Percentiles rank a stretch among this genome's conserved stretches.
phyloP scores from a whole-genome alignment of 2,888 invertebrate species.

The Dyspetes luteomarginatus region DNA sequence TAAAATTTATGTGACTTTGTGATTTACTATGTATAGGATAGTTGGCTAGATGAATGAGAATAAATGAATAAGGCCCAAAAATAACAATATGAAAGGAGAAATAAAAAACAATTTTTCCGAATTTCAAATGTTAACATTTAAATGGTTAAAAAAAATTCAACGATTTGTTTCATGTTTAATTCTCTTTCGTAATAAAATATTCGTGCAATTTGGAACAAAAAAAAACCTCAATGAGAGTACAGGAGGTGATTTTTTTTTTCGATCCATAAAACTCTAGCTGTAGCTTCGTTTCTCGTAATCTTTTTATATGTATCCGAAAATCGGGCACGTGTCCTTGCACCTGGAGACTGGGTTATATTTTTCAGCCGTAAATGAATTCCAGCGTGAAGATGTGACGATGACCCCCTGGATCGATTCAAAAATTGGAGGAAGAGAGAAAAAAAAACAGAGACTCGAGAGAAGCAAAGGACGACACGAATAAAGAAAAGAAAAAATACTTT shows the following conservation, averaged over 20 bases:
- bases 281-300: not conserved
- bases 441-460: not conserved
- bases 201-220: too few relatives aligned
- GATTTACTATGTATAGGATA: not conserved
- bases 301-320: not conserved
- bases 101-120: not conserved
- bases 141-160: too few relatives aligned
- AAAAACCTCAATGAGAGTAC: too few relatives aligned
- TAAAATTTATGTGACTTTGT: not conserved
- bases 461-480: not conserved
- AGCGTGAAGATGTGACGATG: slow-evolving; percentile 13
- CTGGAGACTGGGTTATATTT: slow-evolving; percentile 11
- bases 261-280: too few relatives aligned
- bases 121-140: too few relatives aligned
- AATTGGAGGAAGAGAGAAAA: slow-evolving; percentile 3
- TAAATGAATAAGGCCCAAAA: not conserved
- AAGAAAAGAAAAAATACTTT: slow-evolving; percentile 19
- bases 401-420: slow-evolving; percentile 15
- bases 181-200: too few relatives aligned
- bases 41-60: too few relatives aligned
- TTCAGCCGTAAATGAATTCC: slow-evolving; percentile 33
- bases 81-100: not conserved
- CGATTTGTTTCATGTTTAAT: too few relatives aligned
- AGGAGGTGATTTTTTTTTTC: too few relatives aligned
- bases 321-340: slow-evolving; percentile 27